A percentile compares a stretch with the other conserved stretches of the same genome.
These are phyloP conservation scores for Andrena cerasifolii DNA, from an alignment of 1,140 invertebrate species.

Conservation along the genomic window DNA sequence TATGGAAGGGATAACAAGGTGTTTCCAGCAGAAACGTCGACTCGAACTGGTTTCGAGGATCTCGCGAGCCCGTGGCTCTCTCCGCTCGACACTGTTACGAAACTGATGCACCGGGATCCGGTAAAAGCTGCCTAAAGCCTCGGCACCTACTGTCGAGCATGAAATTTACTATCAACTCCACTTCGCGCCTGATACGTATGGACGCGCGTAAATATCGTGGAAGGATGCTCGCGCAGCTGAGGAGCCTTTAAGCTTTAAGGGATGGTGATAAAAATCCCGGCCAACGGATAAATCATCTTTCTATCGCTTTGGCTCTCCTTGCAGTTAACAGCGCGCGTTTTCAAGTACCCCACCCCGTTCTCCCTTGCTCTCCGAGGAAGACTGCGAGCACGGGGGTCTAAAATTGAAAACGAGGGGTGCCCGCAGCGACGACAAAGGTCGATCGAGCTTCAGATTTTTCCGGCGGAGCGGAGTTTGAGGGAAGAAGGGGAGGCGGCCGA, in stretches of 20 bases:
- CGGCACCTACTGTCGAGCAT: conserved; percentile 14
- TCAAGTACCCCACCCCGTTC: not conserved
- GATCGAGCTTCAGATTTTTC: too few species aligned
- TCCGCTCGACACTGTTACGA: conserved; percentile 26
- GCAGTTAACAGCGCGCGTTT: conserved; percentile 47
- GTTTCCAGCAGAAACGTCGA: not conserved
- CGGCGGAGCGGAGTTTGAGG: not conserved
- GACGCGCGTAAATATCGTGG: conserved; percentile 44
- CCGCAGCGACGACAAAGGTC: not conserved
- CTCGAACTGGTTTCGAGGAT: conserved; percentile 7
- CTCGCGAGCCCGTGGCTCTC: not conserved
- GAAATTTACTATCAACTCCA: conserved; percentile 52
- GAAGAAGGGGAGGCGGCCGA: too few species aligned
- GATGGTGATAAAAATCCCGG: conserved; percentile 64
- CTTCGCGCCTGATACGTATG: conserved; percentile 13
- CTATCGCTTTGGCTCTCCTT: conserved; percentile 56
- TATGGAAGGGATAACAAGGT: conserved; percentile 3
- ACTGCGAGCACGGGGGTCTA: conserved; percentile 9
- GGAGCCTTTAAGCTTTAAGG: conserved; percentile 62
- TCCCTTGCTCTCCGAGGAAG: conserved; percentile 24
- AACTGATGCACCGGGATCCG: conserved; percentile 14
- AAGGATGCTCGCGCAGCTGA: conserved; percentile 11
- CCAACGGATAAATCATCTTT: conserved; percentile 70
- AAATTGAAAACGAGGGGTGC: not conserved
- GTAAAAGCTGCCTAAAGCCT: conserved; percentile 3